These are phyloP conservation scores for Nymphalis polychloros DNA, from an alignment of 2,888 invertebrate genomes.

Conservation along the genomic window DNA sequence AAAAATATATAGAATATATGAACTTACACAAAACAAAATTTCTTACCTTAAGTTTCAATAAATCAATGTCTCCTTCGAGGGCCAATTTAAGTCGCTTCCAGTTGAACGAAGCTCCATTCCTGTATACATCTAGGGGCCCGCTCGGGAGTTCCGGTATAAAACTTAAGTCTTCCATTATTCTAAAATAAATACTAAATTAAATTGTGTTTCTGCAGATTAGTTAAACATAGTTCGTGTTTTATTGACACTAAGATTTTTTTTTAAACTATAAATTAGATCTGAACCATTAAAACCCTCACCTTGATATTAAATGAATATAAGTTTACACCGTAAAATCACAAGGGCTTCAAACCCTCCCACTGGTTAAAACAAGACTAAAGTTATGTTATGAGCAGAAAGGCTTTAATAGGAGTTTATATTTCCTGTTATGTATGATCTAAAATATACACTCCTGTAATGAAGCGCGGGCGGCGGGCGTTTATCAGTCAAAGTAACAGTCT, in stretches of 20 bases:
- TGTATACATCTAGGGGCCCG: constrained; percentile 90
- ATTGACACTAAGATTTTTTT: neutral
- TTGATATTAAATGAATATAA: constrained; percentile 37
- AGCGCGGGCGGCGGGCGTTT: constrained; percentile 23
- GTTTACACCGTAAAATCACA: constrained; percentile 28
- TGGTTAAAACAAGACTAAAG: constrained; percentile 40
- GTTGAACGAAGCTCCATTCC: constrained; percentile 90
- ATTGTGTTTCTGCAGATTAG: neutral
- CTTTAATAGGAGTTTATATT: constrained; percentile 41
- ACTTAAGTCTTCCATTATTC: constrained; percentile 78
- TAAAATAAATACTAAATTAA: constrained; percentile 32
- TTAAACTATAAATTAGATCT: constrained; percentile 19
- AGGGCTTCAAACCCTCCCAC: constrained; percentile 33
- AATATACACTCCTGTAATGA: constrained; percentile 10
- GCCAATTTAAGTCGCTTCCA: constrained; percentile 92
- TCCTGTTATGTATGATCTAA: constrained; percentile 32
- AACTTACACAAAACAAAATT: neutral
- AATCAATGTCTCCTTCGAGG: constrained; percentile 88
- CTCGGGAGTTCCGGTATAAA: constrained; percentile 85
- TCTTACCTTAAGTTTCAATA: constrained; percentile 88
- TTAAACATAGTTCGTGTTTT: neutral
- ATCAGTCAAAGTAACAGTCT: constrained; percentile 22
- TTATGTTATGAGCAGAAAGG: constrained; percentile 34
- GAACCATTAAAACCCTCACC: constrained; percentile 35
- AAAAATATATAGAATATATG: neutral